A percentile compares a stretch with the other conserved stretches of the same genome.
phyloP scores from a whole-genome alignment of 2,888 invertebrate species.

The Acleris emargana region DNA sequence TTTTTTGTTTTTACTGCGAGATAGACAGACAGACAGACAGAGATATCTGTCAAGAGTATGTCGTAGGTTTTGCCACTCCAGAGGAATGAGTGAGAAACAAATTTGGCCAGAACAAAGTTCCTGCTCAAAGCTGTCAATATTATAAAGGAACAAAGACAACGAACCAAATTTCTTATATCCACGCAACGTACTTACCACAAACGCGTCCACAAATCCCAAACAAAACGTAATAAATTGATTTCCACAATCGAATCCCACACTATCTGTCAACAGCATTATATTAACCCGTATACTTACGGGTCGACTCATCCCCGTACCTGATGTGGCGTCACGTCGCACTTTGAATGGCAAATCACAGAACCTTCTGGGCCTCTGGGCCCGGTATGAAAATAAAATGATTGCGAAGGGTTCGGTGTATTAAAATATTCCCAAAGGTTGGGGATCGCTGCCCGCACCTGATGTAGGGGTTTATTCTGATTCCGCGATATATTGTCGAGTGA shows the following conservation, averaged over 20 bases:
- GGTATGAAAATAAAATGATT: constrained; percentile 83
- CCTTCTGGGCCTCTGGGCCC: constrained; percentile 76
- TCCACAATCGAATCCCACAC: constrained; percentile 60
- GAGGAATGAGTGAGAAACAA: no score
- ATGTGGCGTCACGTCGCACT: constrained; percentile 72
- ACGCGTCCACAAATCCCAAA: constrained; percentile 22
- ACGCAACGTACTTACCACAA: neutral
- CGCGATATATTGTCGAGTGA: constrained; percentile 25
- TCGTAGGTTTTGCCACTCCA: no score
- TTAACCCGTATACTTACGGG: constrained; percentile 58
- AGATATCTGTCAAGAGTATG: no score
- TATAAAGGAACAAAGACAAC: no score
- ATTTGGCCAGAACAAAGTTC: no score
- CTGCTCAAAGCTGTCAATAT: no score
- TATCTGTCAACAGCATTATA: constrained; percentile 77
- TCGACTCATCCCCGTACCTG: constrained; percentile 63
- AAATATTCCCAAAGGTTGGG: constrained; percentile 74
- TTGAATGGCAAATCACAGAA: constrained; percentile 82
- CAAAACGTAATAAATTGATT: constrained; percentile 60
- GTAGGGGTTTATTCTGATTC: constrained; percentile 50
- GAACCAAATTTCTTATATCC: no score
- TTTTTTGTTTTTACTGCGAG: no score
- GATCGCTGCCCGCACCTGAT: constrained; percentile 67
- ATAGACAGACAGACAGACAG: no score
- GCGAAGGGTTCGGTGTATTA: constrained; percentile 76